Conservation (phyloP, 2,797 vertebrate species). For the Gambusia yucatana region DNA sequence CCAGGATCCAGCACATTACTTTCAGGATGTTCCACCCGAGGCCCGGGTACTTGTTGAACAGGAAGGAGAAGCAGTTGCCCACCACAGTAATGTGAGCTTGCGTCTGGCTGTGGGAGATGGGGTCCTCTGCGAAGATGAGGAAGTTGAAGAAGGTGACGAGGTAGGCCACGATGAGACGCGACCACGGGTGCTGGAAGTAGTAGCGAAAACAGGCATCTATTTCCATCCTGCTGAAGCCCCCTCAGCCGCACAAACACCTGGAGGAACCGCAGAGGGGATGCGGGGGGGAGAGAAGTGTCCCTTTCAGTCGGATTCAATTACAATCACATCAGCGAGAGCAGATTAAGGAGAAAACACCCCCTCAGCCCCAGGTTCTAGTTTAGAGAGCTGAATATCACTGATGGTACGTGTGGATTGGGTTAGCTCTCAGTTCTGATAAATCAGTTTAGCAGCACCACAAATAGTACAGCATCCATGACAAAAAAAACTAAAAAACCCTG, state of each 20-base stretch:
- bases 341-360: conserved; percentile 42
- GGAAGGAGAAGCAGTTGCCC: conserved; percentile 98
- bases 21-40: conserved; percentile 92
- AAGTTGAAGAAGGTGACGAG: conserved; percentile 99
- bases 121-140: conserved; percentile 97
- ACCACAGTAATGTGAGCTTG: conserved; percentile 96
- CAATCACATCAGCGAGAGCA: conserved; percentile 41
- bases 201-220: conserved; percentile 93
- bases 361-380: conserved; percentile 41
- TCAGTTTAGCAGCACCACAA: conserved; percentile 14
- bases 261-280: conserved; percentile 37
- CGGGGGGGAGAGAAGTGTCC: conserved; percentile 17
- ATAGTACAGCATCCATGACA: conserved; percentile 6
- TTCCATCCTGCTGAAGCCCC: conserved; percentile 87
- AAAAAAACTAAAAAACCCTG: neutral
- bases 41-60: conserved; percentile 95
- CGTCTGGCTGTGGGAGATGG: conserved; percentile 95
- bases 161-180: conserved; percentile 94
- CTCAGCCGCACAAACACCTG: conserved; percentile 77
- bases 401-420: conserved; percentile 50
- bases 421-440: conserved; percentile 47
- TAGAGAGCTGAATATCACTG: conserved; percentile 49
- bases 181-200: conserved; percentile 99
- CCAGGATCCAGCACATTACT: conserved; percentile 92
- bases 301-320: conserved; percentile 57